Percentiles rank a stretch among this genome's conserved stretches.
phyloP scores from a whole-genome alignment of 2,113 vertebrate genomes.

The Nestor notabilis region DNA sequence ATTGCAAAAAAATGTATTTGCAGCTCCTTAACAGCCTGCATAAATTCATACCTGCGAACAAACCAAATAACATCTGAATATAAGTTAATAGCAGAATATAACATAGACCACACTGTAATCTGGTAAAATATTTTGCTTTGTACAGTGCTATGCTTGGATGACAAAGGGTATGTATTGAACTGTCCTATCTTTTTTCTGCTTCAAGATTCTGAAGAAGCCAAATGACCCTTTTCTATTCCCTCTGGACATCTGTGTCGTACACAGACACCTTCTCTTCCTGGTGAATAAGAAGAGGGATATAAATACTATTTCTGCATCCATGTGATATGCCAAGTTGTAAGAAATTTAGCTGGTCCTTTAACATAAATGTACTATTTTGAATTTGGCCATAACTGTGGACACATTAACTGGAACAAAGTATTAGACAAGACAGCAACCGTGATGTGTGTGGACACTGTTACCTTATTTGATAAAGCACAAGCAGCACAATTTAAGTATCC shows the following conservation, averaged over 20 bases:
- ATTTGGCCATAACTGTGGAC: background rate
- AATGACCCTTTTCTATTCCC: background rate
- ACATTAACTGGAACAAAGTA: background rate
- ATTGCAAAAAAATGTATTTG: background rate
- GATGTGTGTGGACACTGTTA: background rate
- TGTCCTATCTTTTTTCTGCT: background rate
- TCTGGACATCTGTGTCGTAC: background rate
- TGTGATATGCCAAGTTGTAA: background rate
- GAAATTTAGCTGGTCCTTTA: background rate
- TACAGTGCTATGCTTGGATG: background rate
- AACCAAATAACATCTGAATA: background rate
- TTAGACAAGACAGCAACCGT: background rate
- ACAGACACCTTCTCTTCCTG: background rate
- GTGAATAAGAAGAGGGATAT: background rate
- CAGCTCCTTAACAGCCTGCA: background rate
- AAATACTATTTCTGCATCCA: background rate
- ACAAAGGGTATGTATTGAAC: background rate
- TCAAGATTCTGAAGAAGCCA: background rate
- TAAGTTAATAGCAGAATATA: background rate
- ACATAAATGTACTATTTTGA: background rate
- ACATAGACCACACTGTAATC: background rate
- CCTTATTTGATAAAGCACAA: background rate
- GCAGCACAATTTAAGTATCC: background rate
- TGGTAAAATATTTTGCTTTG: background rate
- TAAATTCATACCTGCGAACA: background rate